These are phyloP conservation scores for Theretra japonica DNA, from an alignment of 2,888 invertebrate species.

Conservation along the genomic window DNA sequence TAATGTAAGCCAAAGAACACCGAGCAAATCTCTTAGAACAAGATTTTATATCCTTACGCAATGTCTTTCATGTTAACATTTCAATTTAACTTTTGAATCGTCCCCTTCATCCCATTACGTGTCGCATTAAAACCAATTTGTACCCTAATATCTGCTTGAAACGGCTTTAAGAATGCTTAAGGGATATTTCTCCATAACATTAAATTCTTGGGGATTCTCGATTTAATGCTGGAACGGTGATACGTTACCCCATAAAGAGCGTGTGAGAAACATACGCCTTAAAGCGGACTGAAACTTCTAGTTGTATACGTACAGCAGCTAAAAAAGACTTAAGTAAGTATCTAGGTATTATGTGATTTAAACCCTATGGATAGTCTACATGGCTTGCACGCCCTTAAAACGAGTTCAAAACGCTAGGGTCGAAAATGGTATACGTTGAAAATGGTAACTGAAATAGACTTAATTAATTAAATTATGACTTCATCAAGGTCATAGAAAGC, in stretches of 20 bases:
- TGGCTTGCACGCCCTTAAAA: too few relatives aligned
- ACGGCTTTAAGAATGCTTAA: constrained; percentile 13
- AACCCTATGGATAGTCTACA: too few relatives aligned
- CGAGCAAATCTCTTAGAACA: background rate
- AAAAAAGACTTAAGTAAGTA: too few relatives aligned
- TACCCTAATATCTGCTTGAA: background rate
- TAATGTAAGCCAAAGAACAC: too few relatives aligned
- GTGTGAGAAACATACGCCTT: background rate
- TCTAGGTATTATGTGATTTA: too few relatives aligned
- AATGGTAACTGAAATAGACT: too few relatives aligned
- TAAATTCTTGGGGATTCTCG: background rate
- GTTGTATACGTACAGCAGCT: background rate
- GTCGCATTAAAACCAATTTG: constrained; percentile 13
- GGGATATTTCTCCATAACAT: background rate
- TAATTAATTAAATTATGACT: too few relatives aligned
- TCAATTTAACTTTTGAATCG: constrained; percentile 14
- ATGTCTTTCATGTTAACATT: background rate
- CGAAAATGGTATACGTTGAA: too few relatives aligned
- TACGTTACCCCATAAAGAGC: background rate
- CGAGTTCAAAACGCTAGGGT: too few relatives aligned
- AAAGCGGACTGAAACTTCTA: background rate
- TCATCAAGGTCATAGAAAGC: too few relatives aligned
- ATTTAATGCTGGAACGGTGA: background rate
- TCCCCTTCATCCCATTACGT: background rate
- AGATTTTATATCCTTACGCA: background rate